Base-by-base conservation (phyloP, 1,140 invertebrate genomes). In the Liolophura sinensis region DNA sequence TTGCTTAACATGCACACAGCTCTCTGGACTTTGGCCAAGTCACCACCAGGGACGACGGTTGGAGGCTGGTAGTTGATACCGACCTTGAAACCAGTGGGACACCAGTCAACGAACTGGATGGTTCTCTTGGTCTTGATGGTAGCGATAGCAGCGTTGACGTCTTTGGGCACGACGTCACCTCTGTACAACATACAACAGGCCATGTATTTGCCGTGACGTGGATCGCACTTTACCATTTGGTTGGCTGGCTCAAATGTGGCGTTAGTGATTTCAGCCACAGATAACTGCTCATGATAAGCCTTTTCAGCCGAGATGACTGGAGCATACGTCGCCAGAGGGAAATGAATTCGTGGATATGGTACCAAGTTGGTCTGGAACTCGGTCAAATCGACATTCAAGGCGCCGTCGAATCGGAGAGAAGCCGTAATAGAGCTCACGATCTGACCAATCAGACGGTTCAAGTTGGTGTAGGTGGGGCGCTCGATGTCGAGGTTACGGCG, bases 51-150 rank as follows among this genome's bases (percentile, higher is more conserved):
- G 62, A 94, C 91, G 27, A 91, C 91, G 68, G 91, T 92, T 24
- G 77, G 73, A 16, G 75, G 73, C 54, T 76, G 76, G 65, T 77
- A 75, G 65, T 77, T 77, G 24, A 77, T 72, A 11, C 72, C 72
- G 20, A 80, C 79, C 68, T 80, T 78, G 62, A 78, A 80, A 5
- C 92, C 92, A 74, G 93, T 94, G 55, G 92, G 93, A 84, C 92
- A 94, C 93, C 93, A 93, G 85, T 94, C 92, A 27, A 94, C 93
- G 83, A 95, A 95, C 85, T 93, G 91, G 75, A 95, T 92, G 71
- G 90, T 90, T 62, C 69, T 84, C 74, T 92, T 91, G 0, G 91
- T 93, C 80, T 94, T 94, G 82, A 94, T 92, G 46, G 89, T 88
- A 24, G 69, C 91, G 71, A 94, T 93, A 27, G 93, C 91, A 15